phyloP scores from a whole-genome alignment of 2,113 vertebrate genomes.

The Nerophis lumbriciformis region DNA sequence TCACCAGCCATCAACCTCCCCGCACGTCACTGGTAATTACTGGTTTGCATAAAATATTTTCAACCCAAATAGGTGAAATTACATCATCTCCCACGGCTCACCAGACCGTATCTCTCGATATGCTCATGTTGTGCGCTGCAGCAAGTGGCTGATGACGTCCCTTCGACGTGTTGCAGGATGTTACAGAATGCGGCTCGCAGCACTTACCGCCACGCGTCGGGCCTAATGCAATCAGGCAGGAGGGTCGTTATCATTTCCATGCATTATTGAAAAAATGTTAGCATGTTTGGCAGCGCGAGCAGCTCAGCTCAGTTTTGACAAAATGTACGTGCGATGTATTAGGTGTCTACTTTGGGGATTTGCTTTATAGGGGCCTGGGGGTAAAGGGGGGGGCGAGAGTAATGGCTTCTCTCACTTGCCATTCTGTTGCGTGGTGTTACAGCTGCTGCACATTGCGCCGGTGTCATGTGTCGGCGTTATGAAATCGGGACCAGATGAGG shows the following conservation, averaged over 20 bases:
- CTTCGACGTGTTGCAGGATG: constrained; percentile 48
- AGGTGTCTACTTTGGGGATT: constrained; percentile 35
- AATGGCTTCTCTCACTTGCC: constrained; percentile 53
- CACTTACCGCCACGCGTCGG: constrained; percentile 47
- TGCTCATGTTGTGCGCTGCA: constrained; percentile 22
- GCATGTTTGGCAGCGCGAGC: constrained; percentile 36
- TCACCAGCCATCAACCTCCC: too few species aligned
- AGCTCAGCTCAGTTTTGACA: constrained; percentile 25
- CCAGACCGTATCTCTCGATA: constrained; percentile 16
- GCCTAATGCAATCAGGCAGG: constrained; percentile 59
- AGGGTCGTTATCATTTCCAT: constrained; percentile 56
- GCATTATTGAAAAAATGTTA: constrained; percentile 53
- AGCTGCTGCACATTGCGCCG: constrained; percentile 51
- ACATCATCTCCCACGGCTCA: too few species aligned
- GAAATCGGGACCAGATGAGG: constrained; percentile 48
- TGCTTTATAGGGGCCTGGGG: constrained; percentile 23
- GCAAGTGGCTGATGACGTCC: constrained; percentile 26
- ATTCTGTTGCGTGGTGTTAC: constrained; percentile 68
- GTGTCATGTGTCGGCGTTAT: constrained; percentile 61
- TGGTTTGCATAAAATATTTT: too few species aligned
- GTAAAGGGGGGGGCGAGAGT: constrained; percentile 34
- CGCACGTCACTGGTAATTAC: too few species aligned
- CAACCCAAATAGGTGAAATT: too few species aligned
- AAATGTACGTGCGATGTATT: not conserved
- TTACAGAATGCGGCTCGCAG: constrained; percentile 49